Evolutionary conservation across 2,888 invertebrate species (phyloP).

Genomic region (Conops quadrifasciatus): DNA sequence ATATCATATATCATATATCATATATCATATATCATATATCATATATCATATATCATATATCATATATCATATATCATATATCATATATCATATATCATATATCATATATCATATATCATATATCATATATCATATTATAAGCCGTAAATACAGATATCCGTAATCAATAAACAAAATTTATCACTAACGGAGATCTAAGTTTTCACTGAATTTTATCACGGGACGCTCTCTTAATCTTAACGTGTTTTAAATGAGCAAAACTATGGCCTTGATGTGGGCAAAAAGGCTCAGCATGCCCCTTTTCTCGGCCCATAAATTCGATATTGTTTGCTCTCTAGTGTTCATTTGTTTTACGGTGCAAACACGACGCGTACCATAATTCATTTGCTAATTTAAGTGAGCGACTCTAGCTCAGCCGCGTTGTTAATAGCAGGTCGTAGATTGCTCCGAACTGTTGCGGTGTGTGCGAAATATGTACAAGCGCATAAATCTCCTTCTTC

Average conservation of each 20-base stretch:
- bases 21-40: no score
- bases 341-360: slow-evolving; percentile 33
- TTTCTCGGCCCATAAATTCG: background rate
- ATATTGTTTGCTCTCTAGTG: slow-evolving; percentile 33
- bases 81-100: no score
- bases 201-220: no score
- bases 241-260: slow-evolving; percentile 17
- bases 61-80: no score
- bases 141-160: no score
- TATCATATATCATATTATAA: no score
- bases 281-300: background rate
- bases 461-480: slow-evolving; percentile 54
- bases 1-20: no score
- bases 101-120: no score
- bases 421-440: background rate
- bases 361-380: slow-evolving; percentile 39
- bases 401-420: slow-evolving; percentile 15
- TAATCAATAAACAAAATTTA: no score
- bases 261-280: background rate
- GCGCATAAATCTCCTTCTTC: slow-evolving; percentile 53
- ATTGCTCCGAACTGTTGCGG: slow-evolving; percentile 31
- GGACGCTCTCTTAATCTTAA: background rate
- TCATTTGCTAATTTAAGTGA: slow-evolving; percentile 50
- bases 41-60: no score
- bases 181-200: no score